Evolutionary conservation across 2,888 invertebrate species (phyloP), one percentile per base, ranked within the genome.

Genomic region (Osedax fenrisi): DNA sequence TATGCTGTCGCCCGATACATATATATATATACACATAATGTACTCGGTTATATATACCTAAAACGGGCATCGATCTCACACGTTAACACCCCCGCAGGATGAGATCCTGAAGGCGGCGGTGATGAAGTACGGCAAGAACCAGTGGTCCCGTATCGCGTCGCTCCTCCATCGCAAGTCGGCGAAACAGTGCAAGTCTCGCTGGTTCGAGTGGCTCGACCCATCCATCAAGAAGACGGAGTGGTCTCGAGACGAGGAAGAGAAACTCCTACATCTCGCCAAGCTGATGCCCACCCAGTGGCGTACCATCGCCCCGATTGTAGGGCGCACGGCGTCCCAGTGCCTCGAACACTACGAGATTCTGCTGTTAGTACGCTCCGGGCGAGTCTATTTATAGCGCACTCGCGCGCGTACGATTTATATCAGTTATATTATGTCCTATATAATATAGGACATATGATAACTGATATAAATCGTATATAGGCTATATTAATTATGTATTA

Each of bases 91-190:
- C 78, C 85, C 87, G 76, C 80, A 96, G 96, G 98, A 99, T 95
- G 98, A 99, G 88, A 97, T 98, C 82, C 89, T 99, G 76, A 98
- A 98, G 88, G 98, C 98, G 76, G 98, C 98, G 84, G 98, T 98
- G 76, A 98, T 98, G 98, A 98, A 98, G 90, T 98, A 99, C 91
- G 98, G 98, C 80, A 98, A 98, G 88, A 99, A 98, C 84, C 97
- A 98, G 84, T 98, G 98, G 98, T 94, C 95, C 74, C 91, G 98
- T 82, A 98, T 98, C 84, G 98, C 98, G 26, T 98, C 98, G 0
- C 85, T 98, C 76, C 87, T 99, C 27, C 98, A 99, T 84, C 89
- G 98, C 81, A 98, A 98, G 85, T 96, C 97, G 0, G 96, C 98
- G 0, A 99, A 99, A 84, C 98, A 98, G 85, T 99, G 98, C 86